These are phyloP conservation scores for Delia radicum DNA, from an alignment of 1,140 invertebrate genomes.

Conservation along the genomic window DNA sequence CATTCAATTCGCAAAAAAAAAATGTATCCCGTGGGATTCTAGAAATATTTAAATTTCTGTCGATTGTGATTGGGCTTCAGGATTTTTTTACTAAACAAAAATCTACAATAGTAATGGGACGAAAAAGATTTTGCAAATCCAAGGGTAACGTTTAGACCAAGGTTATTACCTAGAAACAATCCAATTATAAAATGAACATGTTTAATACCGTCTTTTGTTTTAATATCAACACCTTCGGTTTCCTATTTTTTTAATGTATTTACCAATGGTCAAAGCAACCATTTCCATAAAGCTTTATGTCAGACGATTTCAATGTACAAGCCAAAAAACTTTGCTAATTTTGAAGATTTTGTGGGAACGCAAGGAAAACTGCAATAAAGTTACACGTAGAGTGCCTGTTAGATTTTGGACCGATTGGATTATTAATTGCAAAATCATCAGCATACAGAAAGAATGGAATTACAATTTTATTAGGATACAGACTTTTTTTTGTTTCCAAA, in stretches of 20 bases:
- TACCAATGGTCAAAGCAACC: background rate
- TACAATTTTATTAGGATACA: background rate
- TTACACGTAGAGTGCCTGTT: background rate
- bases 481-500: background rate
- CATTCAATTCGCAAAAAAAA: too few species aligned
- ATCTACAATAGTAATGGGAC: background rate
- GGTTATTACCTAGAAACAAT: background rate
- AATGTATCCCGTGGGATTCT: too few species aligned
- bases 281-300: slow-evolving; percentile 1
- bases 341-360: background rate
- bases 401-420: background rate
- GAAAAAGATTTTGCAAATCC: slow-evolving; percentile 6
- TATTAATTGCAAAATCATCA: slow-evolving; percentile 13
- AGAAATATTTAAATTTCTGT: background rate
- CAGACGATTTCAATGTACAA: background rate
- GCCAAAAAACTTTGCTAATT: background rate
- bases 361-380: background rate
- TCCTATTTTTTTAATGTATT: background rate
- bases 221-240: background rate
- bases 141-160: background rate
- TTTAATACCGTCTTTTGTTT: background rate
- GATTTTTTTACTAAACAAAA: background rate
- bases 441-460: slow-evolving; percentile 6
- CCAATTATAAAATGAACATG: background rate
- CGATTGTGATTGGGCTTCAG: background rate